Evolutionary conservation across 1,140 invertebrate species (phyloP).

Genomic region (Callitettix versicolor): DNA sequence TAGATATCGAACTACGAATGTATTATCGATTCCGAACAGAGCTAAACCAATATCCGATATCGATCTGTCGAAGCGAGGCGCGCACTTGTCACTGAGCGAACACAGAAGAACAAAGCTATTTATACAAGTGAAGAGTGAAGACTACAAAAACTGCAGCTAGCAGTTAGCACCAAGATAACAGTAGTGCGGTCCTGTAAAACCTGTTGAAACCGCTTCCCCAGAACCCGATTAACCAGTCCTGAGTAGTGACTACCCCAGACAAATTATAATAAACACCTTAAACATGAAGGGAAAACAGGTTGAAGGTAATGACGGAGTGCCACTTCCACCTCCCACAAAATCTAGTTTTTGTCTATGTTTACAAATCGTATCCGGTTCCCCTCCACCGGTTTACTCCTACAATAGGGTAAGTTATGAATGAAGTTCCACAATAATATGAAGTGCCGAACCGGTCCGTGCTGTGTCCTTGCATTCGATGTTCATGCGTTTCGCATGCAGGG

Average conservation of each 20-base stretch:
- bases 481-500: neutral
- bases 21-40: too few relatives aligned
- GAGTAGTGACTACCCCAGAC: neutral
- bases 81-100: too few relatives aligned
- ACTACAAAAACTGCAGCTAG: too few relatives aligned
- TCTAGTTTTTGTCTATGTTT: constrained; percentile 15
- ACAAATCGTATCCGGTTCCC: neutral
- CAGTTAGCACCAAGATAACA: too few relatives aligned
- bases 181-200: neutral
- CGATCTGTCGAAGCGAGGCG: too few relatives aligned
- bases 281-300: neutral
- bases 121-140: too few relatives aligned
- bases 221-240: neutral
- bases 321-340: neutral
- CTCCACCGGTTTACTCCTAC: neutral
- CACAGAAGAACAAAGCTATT: too few relatives aligned
- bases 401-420: neutral
- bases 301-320: neutral
- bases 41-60: too few relatives aligned
- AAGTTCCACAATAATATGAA: constrained; percentile 3
- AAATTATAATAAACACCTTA: neutral
- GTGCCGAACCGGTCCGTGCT: neutral
- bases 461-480: neutral
- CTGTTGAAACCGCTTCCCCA: neutral
- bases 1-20: too few relatives aligned